Conservation (phyloP, 2,888 invertebrate species). For the Rhorus exstirpatorius region DNA sequence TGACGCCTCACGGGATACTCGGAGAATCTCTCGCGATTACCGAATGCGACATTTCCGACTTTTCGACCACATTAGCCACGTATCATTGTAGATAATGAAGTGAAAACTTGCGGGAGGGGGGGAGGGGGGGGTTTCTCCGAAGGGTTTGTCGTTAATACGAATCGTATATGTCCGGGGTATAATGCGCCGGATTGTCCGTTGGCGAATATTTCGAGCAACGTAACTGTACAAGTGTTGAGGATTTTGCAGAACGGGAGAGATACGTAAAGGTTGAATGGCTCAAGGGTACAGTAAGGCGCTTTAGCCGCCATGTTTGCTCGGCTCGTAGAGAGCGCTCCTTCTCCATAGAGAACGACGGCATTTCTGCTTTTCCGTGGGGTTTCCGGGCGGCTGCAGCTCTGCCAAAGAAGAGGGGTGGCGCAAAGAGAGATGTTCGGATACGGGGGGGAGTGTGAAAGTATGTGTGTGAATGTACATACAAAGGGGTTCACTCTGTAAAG, state of each 20-base stretch:
- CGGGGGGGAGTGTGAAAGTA: slow-evolving; percentile 8
- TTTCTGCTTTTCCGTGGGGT: slow-evolving; percentile 74
- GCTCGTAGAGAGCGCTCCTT: slow-evolving; percentile 70
- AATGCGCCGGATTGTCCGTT: slow-evolving; percentile 64
- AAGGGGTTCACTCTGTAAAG: slow-evolving; percentile 51
- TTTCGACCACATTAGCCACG: slow-evolving; percentile 56
- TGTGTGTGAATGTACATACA: slow-evolving; percentile 32
- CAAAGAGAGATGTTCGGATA: slow-evolving; percentile 64
- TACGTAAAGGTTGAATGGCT: slow-evolving; percentile 78
- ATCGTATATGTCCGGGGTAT: slow-evolving; percentile 29
- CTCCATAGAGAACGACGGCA: slow-evolving; percentile 67
- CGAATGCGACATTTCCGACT: slow-evolving; percentile 30
- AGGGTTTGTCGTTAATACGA: slow-evolving; percentile 51
- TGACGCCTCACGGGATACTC: slow-evolving; percentile 30
- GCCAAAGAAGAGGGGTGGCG: slow-evolving; percentile 73
- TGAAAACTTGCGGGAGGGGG: slow-evolving; percentile 57
- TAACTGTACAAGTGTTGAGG: slow-evolving; percentile 44
- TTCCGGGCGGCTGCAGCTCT: slow-evolving; percentile 77
- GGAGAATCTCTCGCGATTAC: slow-evolving; percentile 13
- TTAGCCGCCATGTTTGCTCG: slow-evolving; percentile 81
- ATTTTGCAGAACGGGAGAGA: slow-evolving; percentile 41
- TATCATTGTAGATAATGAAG: slow-evolving; percentile 57
- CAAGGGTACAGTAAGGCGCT: slow-evolving; percentile 78
- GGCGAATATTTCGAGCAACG: slow-evolving; percentile 50
- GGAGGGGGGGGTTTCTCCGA: slow-evolving; percentile 46